A percentile compares a stretch with the other conserved stretches of the same genome.
Conservation (phyloP, 2,113 vertebrate genomes). For the Suncus etruscus region DNA sequence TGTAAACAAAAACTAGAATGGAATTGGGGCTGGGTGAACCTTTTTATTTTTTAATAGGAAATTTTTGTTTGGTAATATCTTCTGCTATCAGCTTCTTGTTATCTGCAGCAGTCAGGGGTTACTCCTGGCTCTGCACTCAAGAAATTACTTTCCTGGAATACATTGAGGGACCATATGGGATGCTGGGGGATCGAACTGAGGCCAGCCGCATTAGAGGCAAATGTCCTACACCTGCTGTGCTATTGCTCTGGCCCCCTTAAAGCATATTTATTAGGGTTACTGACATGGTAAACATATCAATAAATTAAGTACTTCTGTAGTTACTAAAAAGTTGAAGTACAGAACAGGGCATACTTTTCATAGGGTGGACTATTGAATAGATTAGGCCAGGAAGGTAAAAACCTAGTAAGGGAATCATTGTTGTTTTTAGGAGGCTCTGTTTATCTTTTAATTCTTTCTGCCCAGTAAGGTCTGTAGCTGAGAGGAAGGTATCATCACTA, state of each 20-base stretch:
- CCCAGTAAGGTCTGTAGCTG: neutral
- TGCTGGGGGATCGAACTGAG: too few relatives aligned
- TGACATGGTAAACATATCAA: neutral
- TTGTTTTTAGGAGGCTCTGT: neutral
- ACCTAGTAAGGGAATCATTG: neutral
- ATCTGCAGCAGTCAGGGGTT: too few relatives aligned
- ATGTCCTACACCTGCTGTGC: too few relatives aligned
- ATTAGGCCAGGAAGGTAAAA: neutral
- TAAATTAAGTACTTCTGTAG: neutral
- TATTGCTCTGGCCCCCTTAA: too few relatives aligned
- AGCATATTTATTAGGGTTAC: neutral
- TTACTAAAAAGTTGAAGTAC: constrained; percentile 1
- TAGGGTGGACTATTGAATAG: neutral
- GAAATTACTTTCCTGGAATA: too few relatives aligned
- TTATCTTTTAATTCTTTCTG: neutral
- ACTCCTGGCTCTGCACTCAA: too few relatives aligned
- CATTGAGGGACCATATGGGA: too few relatives aligned
- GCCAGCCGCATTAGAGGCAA: too few relatives aligned
- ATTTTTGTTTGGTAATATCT: constrained; percentile 22
- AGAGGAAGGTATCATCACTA: neutral
- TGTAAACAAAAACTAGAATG: neutral
- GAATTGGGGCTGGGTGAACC: neutral
- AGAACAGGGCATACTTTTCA: neutral
- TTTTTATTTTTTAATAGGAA: neutral
- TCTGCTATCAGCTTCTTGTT: neutral